Percentiles rank a stretch among this genome's conserved stretches.
These are phyloP conservation scores for Hydrocynus forskahlii DNA, from an alignment of 2,797 vertebrate genomes.

Conservation along the genomic window DNA sequence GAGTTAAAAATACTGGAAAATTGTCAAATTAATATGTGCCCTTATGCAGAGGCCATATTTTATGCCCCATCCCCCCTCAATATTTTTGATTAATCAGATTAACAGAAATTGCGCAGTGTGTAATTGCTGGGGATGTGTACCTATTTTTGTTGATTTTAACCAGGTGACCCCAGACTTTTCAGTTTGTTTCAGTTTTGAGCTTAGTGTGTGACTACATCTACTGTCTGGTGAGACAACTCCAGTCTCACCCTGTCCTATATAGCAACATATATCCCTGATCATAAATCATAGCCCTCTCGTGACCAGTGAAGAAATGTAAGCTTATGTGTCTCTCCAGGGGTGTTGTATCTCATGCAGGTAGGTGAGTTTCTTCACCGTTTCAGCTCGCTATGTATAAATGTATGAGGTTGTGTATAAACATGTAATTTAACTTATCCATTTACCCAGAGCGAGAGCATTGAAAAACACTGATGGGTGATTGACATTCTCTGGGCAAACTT, in stretches of 20 bases:
- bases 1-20: too few species aligned
- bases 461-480: conserved; percentile 49
- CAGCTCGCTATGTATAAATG: conserved; percentile 14
- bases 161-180: neutral
- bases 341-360: neutral
- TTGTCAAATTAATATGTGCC: too few species aligned
- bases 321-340: neutral
- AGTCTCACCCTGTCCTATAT: neutral
- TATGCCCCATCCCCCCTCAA: too few species aligned
- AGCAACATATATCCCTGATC: neutral
- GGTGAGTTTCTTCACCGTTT: neutral
- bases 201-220: neutral
- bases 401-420: conserved; percentile 23
- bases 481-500: conserved; percentile 44
- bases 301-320: conserved; percentile 2
- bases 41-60: too few species aligned
- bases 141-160: too few species aligned
- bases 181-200: neutral
- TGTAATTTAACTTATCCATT: conserved; percentile 28
- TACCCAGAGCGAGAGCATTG: neutral
- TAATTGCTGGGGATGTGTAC: too few species aligned
- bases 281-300: conserved; percentile 6
- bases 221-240: neutral
- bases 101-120: too few species aligned
- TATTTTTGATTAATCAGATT: too few species aligned